phyloP scores from a whole-genome alignment of 1,140 invertebrate species.

The Diachasmimorpha longicaudata region DNA sequence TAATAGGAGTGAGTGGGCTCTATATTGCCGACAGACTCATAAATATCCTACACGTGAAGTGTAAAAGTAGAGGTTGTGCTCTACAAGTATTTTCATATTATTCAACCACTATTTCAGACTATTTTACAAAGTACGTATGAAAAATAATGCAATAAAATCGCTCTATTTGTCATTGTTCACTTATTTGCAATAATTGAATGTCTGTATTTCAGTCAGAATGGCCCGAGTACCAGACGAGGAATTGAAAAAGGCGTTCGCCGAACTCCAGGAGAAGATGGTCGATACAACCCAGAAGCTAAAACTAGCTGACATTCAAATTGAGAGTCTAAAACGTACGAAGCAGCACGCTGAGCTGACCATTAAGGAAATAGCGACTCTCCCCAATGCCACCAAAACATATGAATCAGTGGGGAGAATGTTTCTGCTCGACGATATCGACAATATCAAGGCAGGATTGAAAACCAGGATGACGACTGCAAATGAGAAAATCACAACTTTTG shows the following conservation, averaged over 20 bases:
- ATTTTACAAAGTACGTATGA: no score
- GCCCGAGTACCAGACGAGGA: constrained; percentile 60
- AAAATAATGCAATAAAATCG: no score
- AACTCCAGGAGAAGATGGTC: constrained; percentile 83
- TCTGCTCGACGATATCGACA: constrained; percentile 71
- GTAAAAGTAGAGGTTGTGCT: no score
- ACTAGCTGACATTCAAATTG: constrained; percentile 80
- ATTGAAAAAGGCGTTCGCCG: constrained; percentile 78
- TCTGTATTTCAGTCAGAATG: constrained; percentile 38
- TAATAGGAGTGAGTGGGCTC: no score
- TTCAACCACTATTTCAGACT: no score
- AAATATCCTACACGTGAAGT: no score
- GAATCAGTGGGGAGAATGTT: constrained; percentile 87
- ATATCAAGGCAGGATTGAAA: constrained; percentile 71
- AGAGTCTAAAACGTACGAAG: constrained; percentile 71
- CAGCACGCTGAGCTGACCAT: constrained; percentile 76
- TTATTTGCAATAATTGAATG: no score
- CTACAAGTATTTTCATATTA: no score
- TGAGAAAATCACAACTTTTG: constrained; percentile 76
- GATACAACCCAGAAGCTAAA: constrained; percentile 82
- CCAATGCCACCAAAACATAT: constrained; percentile 72
- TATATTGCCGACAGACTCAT: no score
- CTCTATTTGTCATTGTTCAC: no score
- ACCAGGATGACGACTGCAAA: constrained; percentile 68
- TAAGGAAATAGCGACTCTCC: constrained; percentile 65